Percentiles rank a stretch among this genome's conserved stretches.
phyloP scores from a whole-genome alignment of 2,888 invertebrate genomes.

The Anthoptus insignis region DNA sequence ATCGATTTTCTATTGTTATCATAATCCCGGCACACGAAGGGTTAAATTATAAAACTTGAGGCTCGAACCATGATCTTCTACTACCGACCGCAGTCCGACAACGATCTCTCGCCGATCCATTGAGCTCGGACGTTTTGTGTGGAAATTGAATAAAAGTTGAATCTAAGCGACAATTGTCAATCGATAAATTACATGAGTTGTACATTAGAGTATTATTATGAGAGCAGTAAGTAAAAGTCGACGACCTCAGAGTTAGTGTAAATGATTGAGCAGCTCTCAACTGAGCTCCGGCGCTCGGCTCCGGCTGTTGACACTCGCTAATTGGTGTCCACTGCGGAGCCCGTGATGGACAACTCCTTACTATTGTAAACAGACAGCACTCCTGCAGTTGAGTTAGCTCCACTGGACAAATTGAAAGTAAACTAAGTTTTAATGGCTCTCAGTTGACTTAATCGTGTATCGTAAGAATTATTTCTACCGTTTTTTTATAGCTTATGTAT shows the following conservation, averaged over 20 bases:
- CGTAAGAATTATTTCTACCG: too few relatives aligned
- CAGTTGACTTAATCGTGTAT: background rate
- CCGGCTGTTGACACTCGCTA: conserved; percentile 14
- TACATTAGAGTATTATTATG: too few relatives aligned
- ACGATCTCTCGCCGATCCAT: too few relatives aligned
- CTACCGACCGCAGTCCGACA: too few relatives aligned
- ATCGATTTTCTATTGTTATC: conserved; percentile 13
- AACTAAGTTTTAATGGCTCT: background rate
- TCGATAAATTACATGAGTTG: too few relatives aligned
- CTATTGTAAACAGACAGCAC: background rate
- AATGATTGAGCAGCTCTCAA: conserved; percentile 8
- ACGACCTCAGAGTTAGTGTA: background rate
- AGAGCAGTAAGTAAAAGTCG: background rate
- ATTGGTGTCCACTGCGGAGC: conserved; percentile 1
- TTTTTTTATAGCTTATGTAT: too few relatives aligned
- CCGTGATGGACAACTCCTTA: background rate
- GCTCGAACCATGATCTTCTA: too few relatives aligned
- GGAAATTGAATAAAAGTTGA: too few relatives aligned
- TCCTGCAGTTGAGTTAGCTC: background rate
- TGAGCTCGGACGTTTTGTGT: too few relatives aligned
- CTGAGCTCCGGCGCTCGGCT: background rate
- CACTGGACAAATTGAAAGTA: background rate
- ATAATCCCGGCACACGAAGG: too few relatives aligned
- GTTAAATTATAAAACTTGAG: too few relatives aligned
- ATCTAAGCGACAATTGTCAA: too few relatives aligned